Conservation (phyloP, 2,797 vertebrate genomes). For the Lagothrix lagotricha region DNA sequence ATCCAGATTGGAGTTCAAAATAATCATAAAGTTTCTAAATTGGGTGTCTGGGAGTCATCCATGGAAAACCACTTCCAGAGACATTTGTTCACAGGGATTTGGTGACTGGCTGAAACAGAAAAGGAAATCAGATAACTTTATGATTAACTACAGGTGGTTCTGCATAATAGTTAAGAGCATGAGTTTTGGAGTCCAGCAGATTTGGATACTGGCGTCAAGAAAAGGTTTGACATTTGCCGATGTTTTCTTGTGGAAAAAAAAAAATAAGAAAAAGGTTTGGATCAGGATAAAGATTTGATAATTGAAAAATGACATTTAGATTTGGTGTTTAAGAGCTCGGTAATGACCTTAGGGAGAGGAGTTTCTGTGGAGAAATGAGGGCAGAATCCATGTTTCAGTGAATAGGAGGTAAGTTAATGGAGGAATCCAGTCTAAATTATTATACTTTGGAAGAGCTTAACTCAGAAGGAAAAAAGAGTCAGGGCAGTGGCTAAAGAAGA, state of each 20-base stretch:
- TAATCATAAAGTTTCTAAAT: neutral
- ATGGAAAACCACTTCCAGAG: neutral
- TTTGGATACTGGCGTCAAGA: neutral
- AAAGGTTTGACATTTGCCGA: neutral
- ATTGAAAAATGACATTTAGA: neutral
- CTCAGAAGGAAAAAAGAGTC: neutral
- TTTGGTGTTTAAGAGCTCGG: neutral
- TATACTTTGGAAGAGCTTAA: neutral
- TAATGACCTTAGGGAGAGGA: neutral
- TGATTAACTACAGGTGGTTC: neutral
- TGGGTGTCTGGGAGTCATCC: neutral
- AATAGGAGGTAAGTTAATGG: neutral
- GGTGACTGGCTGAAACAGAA: neutral
- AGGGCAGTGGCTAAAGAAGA: constrained; percentile 20
- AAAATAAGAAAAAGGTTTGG: neutral
- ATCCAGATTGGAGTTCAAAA: neutral
- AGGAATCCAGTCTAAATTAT: neutral
- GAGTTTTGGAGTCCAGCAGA: neutral
- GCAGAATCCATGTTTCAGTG: neutral
- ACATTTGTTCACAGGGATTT: constrained; percentile 10
- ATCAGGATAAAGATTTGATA: constrained; percentile 17
- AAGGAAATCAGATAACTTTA: neutral
- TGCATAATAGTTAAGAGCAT: neutral
- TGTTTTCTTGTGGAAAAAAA: neutral
- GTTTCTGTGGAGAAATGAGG: neutral